Evolutionary conservation across 2,888 invertebrate genomes (phyloP).

Genomic region (Caenorhabditis sp.): DNA sequence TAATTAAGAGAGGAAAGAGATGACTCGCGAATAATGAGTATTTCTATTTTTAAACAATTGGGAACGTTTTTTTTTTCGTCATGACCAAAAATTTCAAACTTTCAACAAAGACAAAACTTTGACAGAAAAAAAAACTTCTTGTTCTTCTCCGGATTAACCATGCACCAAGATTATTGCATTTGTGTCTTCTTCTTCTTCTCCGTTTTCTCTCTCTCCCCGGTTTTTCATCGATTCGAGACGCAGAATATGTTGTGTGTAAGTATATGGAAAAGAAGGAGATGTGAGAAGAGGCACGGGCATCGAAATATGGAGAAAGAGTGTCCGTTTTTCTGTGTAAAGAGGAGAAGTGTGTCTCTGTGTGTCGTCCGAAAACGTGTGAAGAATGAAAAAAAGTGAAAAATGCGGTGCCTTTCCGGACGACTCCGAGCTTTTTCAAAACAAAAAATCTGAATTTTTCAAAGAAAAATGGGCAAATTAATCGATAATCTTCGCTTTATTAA

Average conservation of each 20-base stretch:
- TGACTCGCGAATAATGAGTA: too few relatives aligned
- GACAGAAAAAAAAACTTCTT: not conserved
- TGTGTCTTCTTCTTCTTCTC: not conserved
- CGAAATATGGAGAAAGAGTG: slow-evolving; percentile 32
- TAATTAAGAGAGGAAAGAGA: too few relatives aligned
- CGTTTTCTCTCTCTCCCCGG: slow-evolving; percentile 1
- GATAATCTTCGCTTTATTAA: not conserved
- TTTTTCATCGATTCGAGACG: slow-evolving; percentile 34
- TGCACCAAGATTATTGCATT: slow-evolving; percentile 63
- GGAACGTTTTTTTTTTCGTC: too few relatives aligned
- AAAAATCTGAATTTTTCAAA: not conserved
- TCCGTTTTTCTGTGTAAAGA: slow-evolving; percentile 24
- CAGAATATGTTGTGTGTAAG: slow-evolving; percentile 2
- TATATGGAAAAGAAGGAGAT: not conserved
- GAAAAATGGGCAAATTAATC: not conserved
- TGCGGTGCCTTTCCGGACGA: not conserved
- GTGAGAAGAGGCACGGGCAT: not conserved
- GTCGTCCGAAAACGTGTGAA: slow-evolving; percentile 28
- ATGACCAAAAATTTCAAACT: not conserved
- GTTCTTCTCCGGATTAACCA: slow-evolving; percentile 49
- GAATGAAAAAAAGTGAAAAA: slow-evolving; percentile 13
- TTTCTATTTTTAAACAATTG: too few relatives aligned
- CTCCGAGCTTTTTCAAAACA: not conserved
- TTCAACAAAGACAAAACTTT: not conserved
- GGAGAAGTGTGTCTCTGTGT: not conserved